These are phyloP conservation scores for Thomomys bottae DNA, from an alignment of 2,113 vertebrate genomes.

Conservation along the genomic window DNA sequence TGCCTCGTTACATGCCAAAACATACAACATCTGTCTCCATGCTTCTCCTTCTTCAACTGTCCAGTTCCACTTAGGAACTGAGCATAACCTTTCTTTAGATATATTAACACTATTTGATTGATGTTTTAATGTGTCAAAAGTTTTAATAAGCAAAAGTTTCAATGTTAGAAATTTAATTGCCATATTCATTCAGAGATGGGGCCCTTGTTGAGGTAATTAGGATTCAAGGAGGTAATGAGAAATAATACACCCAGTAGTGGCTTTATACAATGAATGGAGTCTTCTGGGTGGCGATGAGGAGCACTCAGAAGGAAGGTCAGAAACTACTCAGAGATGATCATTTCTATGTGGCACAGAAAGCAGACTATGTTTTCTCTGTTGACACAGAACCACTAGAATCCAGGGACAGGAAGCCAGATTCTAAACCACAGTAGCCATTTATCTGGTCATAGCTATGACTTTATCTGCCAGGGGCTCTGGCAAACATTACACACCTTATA, in stretches of 20 bases:
- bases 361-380: neutral
- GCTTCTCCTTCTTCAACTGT: neutral
- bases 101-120: neutral
- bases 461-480: neutral
- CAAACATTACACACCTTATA: neutral
- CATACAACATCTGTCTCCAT: neutral
- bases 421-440: no score
- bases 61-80: neutral
- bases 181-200: neutral
- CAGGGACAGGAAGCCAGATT: neutral
- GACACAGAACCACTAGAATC: neutral
- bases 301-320: no score
- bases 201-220: neutral
- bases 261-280: neutral
- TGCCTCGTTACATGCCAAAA: neutral
- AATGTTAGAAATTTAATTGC: neutral
- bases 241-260: no score
- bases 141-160: no score
- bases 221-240: neutral
- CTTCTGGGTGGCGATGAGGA: no score
- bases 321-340: neutral
- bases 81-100: neutral
- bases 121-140: neutral
- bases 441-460: no score
- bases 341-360: neutral